A percentile compares a stretch with the other conserved stretches of the same genome.
phyloP scores from a whole-genome alignment of 2,113 vertebrate genomes.

The Dolichallabes microphthalmus region DNA sequence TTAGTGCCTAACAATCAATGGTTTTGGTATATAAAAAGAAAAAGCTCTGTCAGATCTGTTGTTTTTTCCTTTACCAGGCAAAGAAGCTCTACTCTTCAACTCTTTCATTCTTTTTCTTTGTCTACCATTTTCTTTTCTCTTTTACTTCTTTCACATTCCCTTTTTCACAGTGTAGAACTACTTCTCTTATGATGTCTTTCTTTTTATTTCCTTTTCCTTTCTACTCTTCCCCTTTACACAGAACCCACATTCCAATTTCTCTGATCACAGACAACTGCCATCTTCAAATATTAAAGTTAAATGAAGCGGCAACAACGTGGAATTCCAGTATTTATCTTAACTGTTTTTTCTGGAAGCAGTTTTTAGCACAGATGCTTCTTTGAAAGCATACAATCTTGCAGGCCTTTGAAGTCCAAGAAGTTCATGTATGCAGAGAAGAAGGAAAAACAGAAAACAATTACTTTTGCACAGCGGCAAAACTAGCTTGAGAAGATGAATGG shows the following conservation, averaged over 20 bases:
- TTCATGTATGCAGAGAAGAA: slow-evolving; percentile 43
- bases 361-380: slow-evolving; percentile 41
- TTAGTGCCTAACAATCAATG: background rate
- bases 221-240: slow-evolving; percentile 14
- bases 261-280: slow-evolving; percentile 42
- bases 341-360: slow-evolving; percentile 48
- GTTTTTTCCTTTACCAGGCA: background rate
- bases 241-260: slow-evolving; percentile 51
- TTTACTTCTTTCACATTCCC: background rate
- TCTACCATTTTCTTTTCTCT: background rate
- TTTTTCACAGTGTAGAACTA: slow-evolving; percentile 9
- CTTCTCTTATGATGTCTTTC: background rate
- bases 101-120: background rate
- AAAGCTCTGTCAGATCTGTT: background rate
- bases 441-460: slow-evolving; percentile 29
- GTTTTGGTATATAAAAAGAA: background rate
- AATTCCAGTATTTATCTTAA: slow-evolving; percentile 60
- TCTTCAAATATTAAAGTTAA: slow-evolving; percentile 54
- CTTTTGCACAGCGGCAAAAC: slow-evolving; percentile 43
- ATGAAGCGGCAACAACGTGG: slow-evolving; percentile 57
- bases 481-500: slow-evolving; percentile 57
- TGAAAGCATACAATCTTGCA: slow-evolving; percentile 13
- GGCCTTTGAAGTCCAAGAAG: slow-evolving; percentile 41
- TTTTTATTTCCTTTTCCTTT: background rate
- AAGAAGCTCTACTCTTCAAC: background rate